A percentile compares a stretch with the other conserved stretches of the same genome.
Evolutionary conservation across 2,888 invertebrate genomes (phyloP).

Genomic region (Tachina lurida): DNA sequence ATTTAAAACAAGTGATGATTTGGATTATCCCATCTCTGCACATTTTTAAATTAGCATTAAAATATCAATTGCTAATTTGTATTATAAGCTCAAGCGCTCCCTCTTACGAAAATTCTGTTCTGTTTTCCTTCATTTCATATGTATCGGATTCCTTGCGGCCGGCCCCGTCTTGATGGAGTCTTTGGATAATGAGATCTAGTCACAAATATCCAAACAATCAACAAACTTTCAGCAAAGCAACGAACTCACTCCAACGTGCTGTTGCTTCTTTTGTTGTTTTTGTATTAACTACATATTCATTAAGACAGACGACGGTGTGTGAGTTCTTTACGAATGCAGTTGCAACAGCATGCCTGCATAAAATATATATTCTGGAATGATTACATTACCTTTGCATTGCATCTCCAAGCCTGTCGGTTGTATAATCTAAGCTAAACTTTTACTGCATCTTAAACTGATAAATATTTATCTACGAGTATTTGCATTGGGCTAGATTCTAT

Average conservation of each 20-base stretch:
- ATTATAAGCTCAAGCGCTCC: conserved; percentile 54
- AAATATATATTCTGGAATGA: conserved; percentile 48
- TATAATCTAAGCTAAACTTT: conserved; percentile 40
- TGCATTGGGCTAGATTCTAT: conserved; percentile 26
- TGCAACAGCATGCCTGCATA: conserved; percentile 48
- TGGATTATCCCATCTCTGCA: conserved; percentile 66
- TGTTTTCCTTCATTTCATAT: neutral
- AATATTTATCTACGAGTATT: conserved; percentile 62
- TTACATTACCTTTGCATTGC: conserved; percentile 47
- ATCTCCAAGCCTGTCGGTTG: conserved; percentile 34
- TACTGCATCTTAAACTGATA: conserved; percentile 46
- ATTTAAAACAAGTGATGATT: conserved; percentile 69
- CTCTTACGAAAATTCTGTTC: conserved; percentile 47
- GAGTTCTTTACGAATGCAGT: conserved; percentile 55
- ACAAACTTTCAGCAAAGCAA: conserved; percentile 8
- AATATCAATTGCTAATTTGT: conserved; percentile 72
- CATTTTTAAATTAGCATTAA: conserved; percentile 66
- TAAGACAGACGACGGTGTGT: conserved; percentile 53
- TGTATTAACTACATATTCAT: conserved; percentile 41
- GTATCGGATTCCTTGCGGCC: too few relatives aligned
- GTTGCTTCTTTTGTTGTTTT: neutral
- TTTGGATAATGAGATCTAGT: conserved; percentile 58
- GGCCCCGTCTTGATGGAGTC: conserved; percentile 48
- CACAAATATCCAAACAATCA: conserved; percentile 21
- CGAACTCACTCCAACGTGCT: conserved; percentile 12